phyloP scores from a whole-genome alignment of 2,888 invertebrate genomes.

The Allacma fusca region DNA sequence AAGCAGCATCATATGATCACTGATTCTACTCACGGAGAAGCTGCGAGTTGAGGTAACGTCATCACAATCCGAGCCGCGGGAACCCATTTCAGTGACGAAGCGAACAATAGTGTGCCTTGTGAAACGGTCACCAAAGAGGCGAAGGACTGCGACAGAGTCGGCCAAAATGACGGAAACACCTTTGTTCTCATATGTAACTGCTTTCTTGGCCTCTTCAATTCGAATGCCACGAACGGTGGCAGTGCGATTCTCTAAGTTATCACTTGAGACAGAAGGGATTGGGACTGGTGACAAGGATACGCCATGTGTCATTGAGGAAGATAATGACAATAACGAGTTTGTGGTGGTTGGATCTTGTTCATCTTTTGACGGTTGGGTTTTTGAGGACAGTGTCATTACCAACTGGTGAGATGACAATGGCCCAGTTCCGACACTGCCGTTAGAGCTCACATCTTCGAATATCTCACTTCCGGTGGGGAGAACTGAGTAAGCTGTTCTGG shows the following conservation, averaged over 20 bases:
- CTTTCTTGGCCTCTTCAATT: constrained; percentile 57
- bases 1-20: neutral
- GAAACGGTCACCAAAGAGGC: constrained; percentile 79
- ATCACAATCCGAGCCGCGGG: constrained; percentile 57
- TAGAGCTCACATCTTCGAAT: neutral
- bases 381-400: neutral
- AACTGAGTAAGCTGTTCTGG: too few relatives aligned
- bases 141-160: constrained; percentile 70
- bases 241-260: constrained; percentile 34
- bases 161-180: constrained; percentile 77
- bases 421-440: neutral
- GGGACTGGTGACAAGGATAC: constrained; percentile 19
- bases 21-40: constrained; percentile 51
- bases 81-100: constrained; percentile 57
- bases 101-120: constrained; percentile 68
- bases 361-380: neutral
- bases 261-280: neutral
- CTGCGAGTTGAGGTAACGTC: constrained; percentile 56
- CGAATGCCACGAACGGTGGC: constrained; percentile 56
- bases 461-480: neutral
- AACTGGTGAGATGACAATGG: neutral
- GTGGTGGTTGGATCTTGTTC: neutral
- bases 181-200: constrained; percentile 63
- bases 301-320: neutral
- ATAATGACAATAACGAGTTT: neutral